Evolutionary conservation across 2,797 vertebrate species (phyloP).

Genomic region (Emydoidea blandingii): DNA sequence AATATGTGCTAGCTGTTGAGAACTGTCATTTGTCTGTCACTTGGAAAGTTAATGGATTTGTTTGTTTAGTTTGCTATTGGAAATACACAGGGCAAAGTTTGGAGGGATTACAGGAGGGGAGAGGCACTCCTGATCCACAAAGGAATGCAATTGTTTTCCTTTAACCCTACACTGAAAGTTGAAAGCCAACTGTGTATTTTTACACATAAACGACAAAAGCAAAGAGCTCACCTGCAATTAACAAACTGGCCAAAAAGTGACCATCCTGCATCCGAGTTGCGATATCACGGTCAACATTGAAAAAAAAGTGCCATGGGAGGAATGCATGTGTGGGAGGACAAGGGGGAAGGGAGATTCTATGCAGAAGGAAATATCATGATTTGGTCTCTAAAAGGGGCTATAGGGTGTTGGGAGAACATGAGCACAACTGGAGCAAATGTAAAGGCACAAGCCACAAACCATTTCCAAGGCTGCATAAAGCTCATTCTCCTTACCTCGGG

Average conservation of each 20-base stretch:
- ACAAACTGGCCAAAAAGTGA: background rate
- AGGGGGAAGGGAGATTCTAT: accelerated
- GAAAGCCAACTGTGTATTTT: constrained; percentile 36
- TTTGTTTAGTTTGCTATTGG: constrained; percentile 76
- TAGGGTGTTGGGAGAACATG: accelerated
- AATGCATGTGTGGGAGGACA: accelerated
- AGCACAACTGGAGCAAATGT: background rate
- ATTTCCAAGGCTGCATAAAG: accelerated
- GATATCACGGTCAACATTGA: accelerated
- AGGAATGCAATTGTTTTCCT: constrained; percentile 73
- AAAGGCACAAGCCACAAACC: background rate
- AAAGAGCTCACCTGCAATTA: constrained; percentile 44
- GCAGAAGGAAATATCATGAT: accelerated
- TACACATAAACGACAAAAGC: background rate
- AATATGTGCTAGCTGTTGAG: constrained; percentile 59
- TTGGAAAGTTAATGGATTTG: constrained; percentile 66
- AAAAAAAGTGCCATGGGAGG: background rate
- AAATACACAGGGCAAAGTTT: constrained; percentile 63
- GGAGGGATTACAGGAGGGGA: constrained; percentile 61
- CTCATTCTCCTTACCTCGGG: constrained; percentile 75
- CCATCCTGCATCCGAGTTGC: accelerated
- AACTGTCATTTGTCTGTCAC: constrained; percentile 77
- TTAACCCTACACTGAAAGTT: constrained; percentile 38
- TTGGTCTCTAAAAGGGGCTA: background rate
- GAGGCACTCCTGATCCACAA: constrained; percentile 69